A percentile compares a stretch with the other conserved stretches of the same genome.
Conservation (phyloP, 2,888 invertebrate genomes). For the Drosophila atroscutellata region DNA sequence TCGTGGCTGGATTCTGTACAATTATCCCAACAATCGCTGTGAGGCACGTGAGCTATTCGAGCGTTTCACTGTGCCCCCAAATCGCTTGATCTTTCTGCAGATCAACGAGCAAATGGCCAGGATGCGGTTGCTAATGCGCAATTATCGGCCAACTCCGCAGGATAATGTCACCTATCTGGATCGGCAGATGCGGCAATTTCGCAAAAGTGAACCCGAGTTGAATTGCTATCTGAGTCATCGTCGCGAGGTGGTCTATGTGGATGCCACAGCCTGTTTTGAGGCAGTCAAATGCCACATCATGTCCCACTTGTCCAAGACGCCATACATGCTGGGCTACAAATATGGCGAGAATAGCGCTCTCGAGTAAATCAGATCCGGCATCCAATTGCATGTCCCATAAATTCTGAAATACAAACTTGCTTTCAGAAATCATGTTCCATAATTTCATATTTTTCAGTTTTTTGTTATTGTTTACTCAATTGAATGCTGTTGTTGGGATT, state of each 20-base stretch:
- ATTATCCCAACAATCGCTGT: constrained; percentile 86
- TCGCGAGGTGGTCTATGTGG: constrained; percentile 73
- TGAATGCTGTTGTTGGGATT: constrained; percentile 43
- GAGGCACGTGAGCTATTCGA: constrained; percentile 87
- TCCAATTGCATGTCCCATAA: constrained; percentile 47
- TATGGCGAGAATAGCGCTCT: constrained; percentile 53
- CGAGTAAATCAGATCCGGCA: constrained; percentile 13
- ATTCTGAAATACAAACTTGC: constrained; percentile 47
- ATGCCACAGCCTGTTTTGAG: constrained; percentile 62
- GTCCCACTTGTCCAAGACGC: constrained; percentile 65
- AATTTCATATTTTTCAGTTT: constrained; percentile 45
- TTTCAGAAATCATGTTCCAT: constrained; percentile 33
- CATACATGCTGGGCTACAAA: constrained; percentile 77
- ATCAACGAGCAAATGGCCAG: constrained; percentile 72
- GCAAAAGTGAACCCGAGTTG: constrained; percentile 59
- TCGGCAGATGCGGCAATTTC: constrained; percentile 75
- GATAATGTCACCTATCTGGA: constrained; percentile 66
- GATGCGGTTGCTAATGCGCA: constrained; percentile 64
- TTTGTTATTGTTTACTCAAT: constrained; percentile 67
- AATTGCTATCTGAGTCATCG: constrained; percentile 75
- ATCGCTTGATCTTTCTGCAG: constrained; percentile 83
- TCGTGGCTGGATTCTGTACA: constrained; percentile 87
- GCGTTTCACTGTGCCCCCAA: constrained; percentile 86
- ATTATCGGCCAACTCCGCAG: constrained; percentile 64
- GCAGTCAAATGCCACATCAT: constrained; percentile 69